A percentile compares a stretch with the other conserved stretches of the same genome.
Conservation (phyloP, 2,888 invertebrate genomes). For the Pachycephus smyrnensis region DNA sequence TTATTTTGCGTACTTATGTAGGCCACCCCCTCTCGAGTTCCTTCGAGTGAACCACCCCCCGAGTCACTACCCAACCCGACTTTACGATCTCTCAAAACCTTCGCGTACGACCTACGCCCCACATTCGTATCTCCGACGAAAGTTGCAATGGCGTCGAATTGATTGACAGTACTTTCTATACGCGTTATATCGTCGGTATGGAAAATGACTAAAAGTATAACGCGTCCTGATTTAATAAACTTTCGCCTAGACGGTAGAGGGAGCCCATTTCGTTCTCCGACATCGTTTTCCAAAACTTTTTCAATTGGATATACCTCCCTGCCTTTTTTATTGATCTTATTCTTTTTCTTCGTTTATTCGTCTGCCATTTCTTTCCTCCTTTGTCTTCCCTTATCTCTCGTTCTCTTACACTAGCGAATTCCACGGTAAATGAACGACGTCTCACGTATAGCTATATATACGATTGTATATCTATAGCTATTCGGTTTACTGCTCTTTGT, state of each 20-base stretch:
- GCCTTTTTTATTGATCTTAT: neutral
- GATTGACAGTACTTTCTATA: neutral
- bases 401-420: neutral
- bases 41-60: neutral
- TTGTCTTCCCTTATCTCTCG: neutral
- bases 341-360: neutral
- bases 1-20: neutral
- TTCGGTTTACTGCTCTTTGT: neutral
- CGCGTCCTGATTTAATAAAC: neutral
- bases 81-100: neutral
- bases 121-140: neutral
- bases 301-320: neutral
- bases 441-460: neutral
- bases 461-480: neutral
- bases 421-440: neutral
- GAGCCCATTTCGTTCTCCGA: neutral
- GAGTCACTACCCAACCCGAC: neutral
- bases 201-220: neutral
- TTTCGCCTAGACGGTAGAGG: neutral
- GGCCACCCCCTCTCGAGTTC: neutral
- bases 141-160: neutral
- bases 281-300: neutral
- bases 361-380: neutral
- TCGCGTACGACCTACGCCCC: neutral
- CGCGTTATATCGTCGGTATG: neutral